Base-by-base conservation (phyloP, 2,797 vertebrate genomes). In the Dendrocincla fuliginosa region DNA sequence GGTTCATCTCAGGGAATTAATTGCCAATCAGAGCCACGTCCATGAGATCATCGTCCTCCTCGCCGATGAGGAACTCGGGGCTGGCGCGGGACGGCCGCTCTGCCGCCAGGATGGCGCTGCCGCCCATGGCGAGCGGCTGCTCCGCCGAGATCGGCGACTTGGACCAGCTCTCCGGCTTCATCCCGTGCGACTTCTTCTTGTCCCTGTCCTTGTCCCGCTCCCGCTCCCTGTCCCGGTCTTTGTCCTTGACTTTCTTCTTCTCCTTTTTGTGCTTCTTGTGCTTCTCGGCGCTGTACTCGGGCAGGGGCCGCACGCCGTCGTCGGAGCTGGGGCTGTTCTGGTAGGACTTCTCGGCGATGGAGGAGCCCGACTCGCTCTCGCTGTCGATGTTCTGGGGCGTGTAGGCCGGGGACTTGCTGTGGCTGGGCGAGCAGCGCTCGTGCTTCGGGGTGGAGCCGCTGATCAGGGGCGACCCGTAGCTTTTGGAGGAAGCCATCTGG, bases 261-360 rank as follows among this genome's bases (percentile, higher is more conserved):
- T 99, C 99, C 89, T 99, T 99, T 98, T 99, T 99, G 98, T 99
- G 99, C 92, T 99, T 99, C 97, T 99, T 99, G 98, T 99, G 99
- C 73, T 99, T 99, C 93, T 99, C 99, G 20, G 99, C 98, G 97
- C 99, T 98, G 61, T 98, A 98, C 27, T 98, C 98, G 8, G 98
- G 98, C 90, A 98, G 94, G 13, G 99, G 98, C 42, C 99, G 98
- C 77, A 99, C 96, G 95, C 99, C 99, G 3, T 99, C 99, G 19
- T 99, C 99, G 2, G 99, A 99, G 97, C 99, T 99, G 79, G 99
- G 99, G 96, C 99, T 99, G 97, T 99, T 99, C 97, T 99, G 99
- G 69, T 99, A 99, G 75, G 99, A 99, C 77, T 99, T 99, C 97
- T 99, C 99, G 0, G 99, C 99, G 68, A 99, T 98, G 4, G 99